Conservation (phyloP, 2,888 invertebrate species). For the Baccha elongata region DNA sequence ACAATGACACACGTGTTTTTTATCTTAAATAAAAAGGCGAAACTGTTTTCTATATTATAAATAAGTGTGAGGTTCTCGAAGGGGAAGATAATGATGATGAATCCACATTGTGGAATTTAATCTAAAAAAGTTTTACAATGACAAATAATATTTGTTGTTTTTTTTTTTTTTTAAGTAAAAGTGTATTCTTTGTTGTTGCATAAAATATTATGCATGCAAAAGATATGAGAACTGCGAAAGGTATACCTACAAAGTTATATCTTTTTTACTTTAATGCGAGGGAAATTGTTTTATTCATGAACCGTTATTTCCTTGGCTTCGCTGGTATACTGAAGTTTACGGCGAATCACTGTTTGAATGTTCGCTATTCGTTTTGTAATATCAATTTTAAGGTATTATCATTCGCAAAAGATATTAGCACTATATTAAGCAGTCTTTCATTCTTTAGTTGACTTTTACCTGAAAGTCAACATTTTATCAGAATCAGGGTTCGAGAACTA, state of each 20-base stretch:
- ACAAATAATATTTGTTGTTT: not conserved
- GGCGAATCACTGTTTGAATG: too few relatives aligned
- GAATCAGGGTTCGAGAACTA: too few relatives aligned
- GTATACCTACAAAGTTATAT: not conserved
- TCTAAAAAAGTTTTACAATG: not conserved
- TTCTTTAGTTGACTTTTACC: too few relatives aligned
- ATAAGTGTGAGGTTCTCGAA: not conserved
- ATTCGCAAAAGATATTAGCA: too few relatives aligned
- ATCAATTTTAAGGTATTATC: too few relatives aligned
- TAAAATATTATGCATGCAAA: not conserved
- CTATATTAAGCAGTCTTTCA: too few relatives aligned
- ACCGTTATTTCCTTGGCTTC: too few relatives aligned
- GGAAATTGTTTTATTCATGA: too few relatives aligned
- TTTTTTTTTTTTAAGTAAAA: not conserved
- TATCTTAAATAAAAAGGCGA: constrained; percentile 53
- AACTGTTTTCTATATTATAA: constrained; percentile 33
- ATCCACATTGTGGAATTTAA: not conserved
- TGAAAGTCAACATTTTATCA: too few relatives aligned
- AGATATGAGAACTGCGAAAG: not conserved
- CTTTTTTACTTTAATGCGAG: not conserved
- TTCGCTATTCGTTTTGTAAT: too few relatives aligned
- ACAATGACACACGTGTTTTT: constrained; percentile 48
- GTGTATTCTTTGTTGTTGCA: not conserved
- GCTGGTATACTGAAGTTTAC: too few relatives aligned
- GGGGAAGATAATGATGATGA: not conserved